Percentiles rank a stretch among this genome's conserved stretches.
Evolutionary conservation across 2,113 vertebrate species (phyloP).

Genomic region (Rhabdomys dilectus): DNA sequence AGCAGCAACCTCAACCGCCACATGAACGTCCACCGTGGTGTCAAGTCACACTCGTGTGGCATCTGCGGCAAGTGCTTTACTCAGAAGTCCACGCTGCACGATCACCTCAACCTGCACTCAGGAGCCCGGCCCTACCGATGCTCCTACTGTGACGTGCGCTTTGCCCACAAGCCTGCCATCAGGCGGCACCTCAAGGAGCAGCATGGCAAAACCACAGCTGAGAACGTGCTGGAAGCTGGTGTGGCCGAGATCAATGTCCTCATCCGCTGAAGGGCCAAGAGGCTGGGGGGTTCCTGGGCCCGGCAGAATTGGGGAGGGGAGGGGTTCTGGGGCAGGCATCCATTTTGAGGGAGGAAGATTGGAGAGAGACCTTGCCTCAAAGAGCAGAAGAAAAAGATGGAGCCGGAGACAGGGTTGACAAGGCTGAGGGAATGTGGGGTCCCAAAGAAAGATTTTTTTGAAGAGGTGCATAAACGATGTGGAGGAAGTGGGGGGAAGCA

Average conservation of each 20-base stretch:
- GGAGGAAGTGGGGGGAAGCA: conserved; percentile 24
- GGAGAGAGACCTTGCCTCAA: conserved; percentile 43
- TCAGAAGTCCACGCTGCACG: conserved; percentile 95
- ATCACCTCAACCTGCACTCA: conserved; percentile 97
- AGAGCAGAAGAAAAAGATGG: conserved; percentile 17
- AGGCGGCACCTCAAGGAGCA: conserved; percentile 96
- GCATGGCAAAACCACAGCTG: conserved; percentile 94
- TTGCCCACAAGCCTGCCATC: conserved; percentile 96
- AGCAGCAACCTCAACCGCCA: conserved; percentile 94
- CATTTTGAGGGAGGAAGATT: not conserved
- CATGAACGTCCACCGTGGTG: conserved; percentile 94
- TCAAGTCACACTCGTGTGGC: conserved; percentile 93
- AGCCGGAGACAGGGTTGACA: conserved; percentile 19
- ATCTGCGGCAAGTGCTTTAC: conserved; percentile 96
- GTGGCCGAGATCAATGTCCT: conserved; percentile 85
- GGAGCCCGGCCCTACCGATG: conserved; percentile 94
- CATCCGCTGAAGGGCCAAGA: conserved; percentile 68
- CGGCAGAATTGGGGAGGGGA: not conserved
- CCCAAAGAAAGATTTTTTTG: conserved; percentile 44
- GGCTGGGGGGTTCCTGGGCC: not conserved
- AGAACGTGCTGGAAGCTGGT: conserved; percentile 92
- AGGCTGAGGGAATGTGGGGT: conserved; percentile 14
- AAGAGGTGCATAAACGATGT: conserved; percentile 50
- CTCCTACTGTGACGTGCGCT: conserved; percentile 95
- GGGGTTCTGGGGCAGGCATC: not conserved